phyloP scores from a whole-genome alignment of 35 echinoderm and acorn worm genomes.

The Eucidaris tribuloides region DNA sequence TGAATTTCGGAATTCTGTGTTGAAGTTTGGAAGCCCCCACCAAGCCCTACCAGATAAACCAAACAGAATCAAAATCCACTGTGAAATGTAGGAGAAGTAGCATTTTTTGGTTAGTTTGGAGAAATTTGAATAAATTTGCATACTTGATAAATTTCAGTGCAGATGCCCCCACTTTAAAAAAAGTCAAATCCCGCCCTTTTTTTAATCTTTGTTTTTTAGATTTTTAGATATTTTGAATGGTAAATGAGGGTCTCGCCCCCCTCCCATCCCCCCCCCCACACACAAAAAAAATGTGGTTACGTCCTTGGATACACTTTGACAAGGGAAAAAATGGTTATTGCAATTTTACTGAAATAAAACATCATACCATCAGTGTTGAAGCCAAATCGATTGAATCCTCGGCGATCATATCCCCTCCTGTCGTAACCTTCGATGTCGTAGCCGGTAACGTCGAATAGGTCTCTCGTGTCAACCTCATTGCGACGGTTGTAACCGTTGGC shows the following conservation, averaged over 20 bases:
- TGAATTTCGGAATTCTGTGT: too few relatives aligned
- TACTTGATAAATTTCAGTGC: not conserved
- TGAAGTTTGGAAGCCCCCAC: too few relatives aligned
- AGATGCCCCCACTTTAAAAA: not conserved
- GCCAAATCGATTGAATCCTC: conserved; percentile 89
- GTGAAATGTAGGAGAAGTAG: too few relatives aligned
- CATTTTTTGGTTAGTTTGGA: not conserved
- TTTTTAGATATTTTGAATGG: not conserved
- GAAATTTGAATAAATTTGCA: too few relatives aligned
- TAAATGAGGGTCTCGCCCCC: not conserved
- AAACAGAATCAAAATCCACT: too few relatives aligned
- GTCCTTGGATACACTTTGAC: too few relatives aligned
- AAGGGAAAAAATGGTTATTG: too few relatives aligned
- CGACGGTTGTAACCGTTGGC: conserved; percentile 50
- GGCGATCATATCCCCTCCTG: conserved; percentile 77
- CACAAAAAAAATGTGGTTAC: too few relatives aligned
- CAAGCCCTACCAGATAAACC: too few relatives aligned
- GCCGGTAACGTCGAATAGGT: conserved; percentile 53
- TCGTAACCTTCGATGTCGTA: conserved; percentile 88
- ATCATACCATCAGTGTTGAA: conserved; percentile 62
- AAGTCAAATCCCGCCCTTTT: not conserved
- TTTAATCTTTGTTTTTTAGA: not conserved
- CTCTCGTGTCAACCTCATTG: conserved; percentile 53
- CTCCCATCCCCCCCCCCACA: too few relatives aligned
- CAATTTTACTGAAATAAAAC: too few relatives aligned